These are phyloP conservation scores for Orcinus orca DNA, from an alignment of 2,113 vertebrate species.

Conservation along the genomic window DNA sequence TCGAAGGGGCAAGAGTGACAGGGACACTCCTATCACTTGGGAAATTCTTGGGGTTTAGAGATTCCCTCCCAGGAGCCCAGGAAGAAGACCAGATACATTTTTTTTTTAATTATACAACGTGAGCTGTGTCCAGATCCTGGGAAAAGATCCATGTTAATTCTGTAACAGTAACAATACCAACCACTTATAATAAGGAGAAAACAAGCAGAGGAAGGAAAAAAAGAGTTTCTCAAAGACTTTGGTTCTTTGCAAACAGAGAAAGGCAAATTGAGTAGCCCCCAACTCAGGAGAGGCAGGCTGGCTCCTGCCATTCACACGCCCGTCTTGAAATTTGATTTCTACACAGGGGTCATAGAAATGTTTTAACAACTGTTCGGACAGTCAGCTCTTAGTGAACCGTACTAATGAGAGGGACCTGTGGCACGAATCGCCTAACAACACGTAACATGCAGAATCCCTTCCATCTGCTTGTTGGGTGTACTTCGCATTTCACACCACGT, in stretches of 20 bases:
- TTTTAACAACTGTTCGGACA: not conserved
- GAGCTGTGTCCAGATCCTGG: not conserved
- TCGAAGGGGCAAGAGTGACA: too few species aligned
- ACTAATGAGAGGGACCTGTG: not conserved
- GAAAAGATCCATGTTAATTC: not conserved
- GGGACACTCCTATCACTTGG: too few species aligned
- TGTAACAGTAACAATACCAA: not conserved
- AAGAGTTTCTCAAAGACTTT: not conserved
- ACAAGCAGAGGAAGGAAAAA: not conserved
- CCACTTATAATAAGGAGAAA: not conserved
- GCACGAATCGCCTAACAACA: not conserved
- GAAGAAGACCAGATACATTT: not conserved
- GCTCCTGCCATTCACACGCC: not conserved
- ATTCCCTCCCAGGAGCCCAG: not conserved
- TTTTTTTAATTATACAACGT: not conserved
- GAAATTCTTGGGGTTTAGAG: not conserved
- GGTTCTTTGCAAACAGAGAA: not conserved
- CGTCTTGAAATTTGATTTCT: not conserved
- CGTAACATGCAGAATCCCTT: not conserved
- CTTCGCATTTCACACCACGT: not conserved
- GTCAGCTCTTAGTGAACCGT: not conserved
- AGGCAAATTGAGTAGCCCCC: not conserved
- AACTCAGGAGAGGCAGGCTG: not conserved
- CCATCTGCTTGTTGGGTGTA: not conserved
- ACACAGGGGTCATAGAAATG: not conserved